A percentile compares a stretch with the other conserved stretches of the same genome.
These are phyloP conservation scores for Maccullochella peelii DNA, from an alignment of 2,113 vertebrate genomes.

Conservation along the genomic window DNA sequence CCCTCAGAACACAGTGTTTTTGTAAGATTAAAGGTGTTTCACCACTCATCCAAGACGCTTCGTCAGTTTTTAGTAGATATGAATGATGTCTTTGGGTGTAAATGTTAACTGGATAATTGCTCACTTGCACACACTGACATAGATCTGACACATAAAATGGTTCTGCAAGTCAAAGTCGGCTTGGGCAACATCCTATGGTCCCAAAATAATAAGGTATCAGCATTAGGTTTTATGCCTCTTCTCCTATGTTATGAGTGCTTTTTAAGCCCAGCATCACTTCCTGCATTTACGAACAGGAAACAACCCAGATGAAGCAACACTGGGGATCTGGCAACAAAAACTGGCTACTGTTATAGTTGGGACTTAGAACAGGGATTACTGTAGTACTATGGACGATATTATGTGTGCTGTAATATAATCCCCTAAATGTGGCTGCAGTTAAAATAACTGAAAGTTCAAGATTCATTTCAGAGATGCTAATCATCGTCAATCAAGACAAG, in stretches of 20 bases:
- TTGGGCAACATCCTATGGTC: no score
- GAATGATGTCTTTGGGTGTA: no score
- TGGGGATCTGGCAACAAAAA: background rate
- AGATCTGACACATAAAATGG: no score
- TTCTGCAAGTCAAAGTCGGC: background rate
- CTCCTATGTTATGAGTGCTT: background rate
- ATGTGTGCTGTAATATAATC: constrained; percentile 8
- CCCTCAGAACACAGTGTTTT: no score
- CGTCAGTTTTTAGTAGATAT: no score
- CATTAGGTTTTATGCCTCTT: no score
- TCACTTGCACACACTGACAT: background rate
- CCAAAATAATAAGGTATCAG: background rate
- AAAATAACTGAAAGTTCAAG: background rate
- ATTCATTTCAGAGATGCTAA: background rate
- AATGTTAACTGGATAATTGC: background rate
- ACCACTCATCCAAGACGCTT: no score
- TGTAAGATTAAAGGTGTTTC: no score
- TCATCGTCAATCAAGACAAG: background rate
- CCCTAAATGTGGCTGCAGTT: constrained; percentile 1
- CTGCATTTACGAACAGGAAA: background rate
- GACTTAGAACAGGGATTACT: background rate
- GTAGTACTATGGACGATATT: background rate
- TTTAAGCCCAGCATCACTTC: background rate
- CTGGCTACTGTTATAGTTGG: background rate
- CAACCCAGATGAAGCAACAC: background rate